Conservation (phyloP, 2,888 invertebrate genomes). For the Cremastinae sp. region DNA sequence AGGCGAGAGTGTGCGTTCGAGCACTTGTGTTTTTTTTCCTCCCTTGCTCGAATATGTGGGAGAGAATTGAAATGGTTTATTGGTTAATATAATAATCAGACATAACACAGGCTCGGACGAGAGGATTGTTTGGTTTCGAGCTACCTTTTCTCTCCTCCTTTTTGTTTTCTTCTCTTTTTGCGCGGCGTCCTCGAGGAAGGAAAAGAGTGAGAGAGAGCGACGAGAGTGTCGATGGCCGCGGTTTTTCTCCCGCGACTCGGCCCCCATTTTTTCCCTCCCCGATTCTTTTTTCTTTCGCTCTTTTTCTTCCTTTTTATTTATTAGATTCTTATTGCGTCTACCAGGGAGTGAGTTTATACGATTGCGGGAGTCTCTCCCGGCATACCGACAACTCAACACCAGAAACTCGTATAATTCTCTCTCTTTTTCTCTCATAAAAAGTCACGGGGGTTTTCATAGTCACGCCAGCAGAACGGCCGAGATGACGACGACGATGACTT, state of each 20-base stretch:
- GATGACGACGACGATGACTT: constrained; percentile 28
- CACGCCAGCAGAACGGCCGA: constrained; percentile 33
- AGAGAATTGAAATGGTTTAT: constrained; percentile 51
- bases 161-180: constrained; percentile 4
- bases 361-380: constrained; percentile 19
- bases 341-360: constrained; percentile 37
- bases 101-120: not conserved
- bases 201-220: not conserved
- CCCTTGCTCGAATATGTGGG: no score
- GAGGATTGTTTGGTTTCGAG: not conserved
- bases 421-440: constrained; percentile 35
- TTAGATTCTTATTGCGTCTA: constrained; percentile 61
- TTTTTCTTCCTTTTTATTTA: constrained; percentile 26
- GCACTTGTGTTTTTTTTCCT: constrained; percentile 57
- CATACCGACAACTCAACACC: constrained; percentile 62
- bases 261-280: constrained; percentile 44
- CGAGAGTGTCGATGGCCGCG: constrained; percentile 37
- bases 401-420: constrained; percentile 60
- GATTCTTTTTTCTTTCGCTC: constrained; percentile 5
- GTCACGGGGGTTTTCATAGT: constrained; percentile 38
- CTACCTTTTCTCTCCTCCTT: not conserved
- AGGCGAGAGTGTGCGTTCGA: constrained; percentile 22
- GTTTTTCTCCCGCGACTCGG: constrained; percentile 44
- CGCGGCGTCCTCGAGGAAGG: no score
- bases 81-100: constrained; percentile 49